Conservation (phyloP, 2,888 invertebrate genomes). For the Leucozona laternaria region DNA sequence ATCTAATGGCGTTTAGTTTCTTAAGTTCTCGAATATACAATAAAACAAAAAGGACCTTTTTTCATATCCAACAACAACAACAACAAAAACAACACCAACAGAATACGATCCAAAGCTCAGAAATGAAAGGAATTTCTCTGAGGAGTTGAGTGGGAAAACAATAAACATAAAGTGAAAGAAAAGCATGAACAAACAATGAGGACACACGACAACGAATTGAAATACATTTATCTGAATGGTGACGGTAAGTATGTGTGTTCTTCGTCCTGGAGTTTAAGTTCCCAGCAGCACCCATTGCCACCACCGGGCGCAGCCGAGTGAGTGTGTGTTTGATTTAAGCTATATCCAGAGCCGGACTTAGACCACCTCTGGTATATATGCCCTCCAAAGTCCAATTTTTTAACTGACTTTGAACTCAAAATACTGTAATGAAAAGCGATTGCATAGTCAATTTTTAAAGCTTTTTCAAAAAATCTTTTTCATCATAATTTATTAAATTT, state of each 20-base stretch:
- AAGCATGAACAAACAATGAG: conserved; percentile 54
- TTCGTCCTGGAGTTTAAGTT: conserved; percentile 34
- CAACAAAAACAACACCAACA: not conserved
- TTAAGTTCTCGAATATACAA: conserved; percentile 25
- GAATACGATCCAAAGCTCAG: conserved; percentile 16
- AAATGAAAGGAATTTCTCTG: conserved; percentile 19
- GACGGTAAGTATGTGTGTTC: conserved; percentile 28
- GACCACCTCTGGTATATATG: not conserved
- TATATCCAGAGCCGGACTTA: not conserved
- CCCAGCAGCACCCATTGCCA: not conserved
- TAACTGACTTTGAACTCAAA: too few relatives aligned
- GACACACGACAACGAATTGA: conserved; percentile 65
- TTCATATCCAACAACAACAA: conserved; percentile 4
- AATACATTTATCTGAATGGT: conserved; percentile 72
- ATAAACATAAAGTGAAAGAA: conserved; percentile 27
- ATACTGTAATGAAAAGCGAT: too few relatives aligned
- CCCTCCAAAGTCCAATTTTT: not conserved
- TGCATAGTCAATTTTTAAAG: too few relatives aligned
- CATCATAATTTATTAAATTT: too few relatives aligned
- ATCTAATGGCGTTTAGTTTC: conserved; percentile 71
- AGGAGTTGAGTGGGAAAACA: conserved; percentile 14
- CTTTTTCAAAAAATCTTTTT: too few relatives aligned
- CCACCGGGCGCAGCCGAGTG: too few relatives aligned
- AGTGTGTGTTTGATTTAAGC: conserved; percentile 14
- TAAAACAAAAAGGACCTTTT: conserved; percentile 31